Percentiles rank a stretch among this genome's conserved stretches.
phyloP scores from a whole-genome alignment of 2,888 invertebrate species.

The Chirona hameri region DNA sequence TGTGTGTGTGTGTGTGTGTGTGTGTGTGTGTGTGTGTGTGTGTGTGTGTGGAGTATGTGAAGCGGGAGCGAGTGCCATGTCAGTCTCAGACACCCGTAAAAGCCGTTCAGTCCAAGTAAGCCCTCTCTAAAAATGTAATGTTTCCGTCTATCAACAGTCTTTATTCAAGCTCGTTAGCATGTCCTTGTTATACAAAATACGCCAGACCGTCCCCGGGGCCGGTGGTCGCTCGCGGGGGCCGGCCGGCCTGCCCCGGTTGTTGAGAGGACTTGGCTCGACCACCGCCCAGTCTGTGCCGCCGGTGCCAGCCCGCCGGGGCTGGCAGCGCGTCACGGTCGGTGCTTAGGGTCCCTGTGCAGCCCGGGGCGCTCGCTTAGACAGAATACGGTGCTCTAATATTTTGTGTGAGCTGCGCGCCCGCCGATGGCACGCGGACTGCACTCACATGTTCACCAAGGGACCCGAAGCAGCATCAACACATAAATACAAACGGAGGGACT shows the following conservation, averaged over 20 bases:
- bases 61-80: too few species aligned
- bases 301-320: not conserved
- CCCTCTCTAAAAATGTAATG: not conserved
- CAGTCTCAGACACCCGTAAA: too few species aligned
- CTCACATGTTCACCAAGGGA: constrained; percentile 27
- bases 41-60: too few species aligned
- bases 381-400: constrained; percentile 27
- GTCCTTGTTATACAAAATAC: not conserved
- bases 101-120: too few species aligned
- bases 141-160: constrained; percentile 13
- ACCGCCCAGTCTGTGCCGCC: not conserved
- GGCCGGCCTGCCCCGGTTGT: not conserved
- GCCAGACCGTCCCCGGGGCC: not conserved
- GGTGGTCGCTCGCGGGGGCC: not conserved
- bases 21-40: too few species aligned
- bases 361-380: not conserved
- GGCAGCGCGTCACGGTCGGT: not conserved
- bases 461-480: constrained; percentile 7
- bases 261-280: not conserved
- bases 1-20: too few species aligned
- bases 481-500: not conserved
- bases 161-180: constrained; percentile 26
- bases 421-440: not conserved
- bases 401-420: not conserved
- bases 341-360: constrained; percentile 12